These are phyloP conservation scores for Carcina quercana DNA, from an alignment of 2,888 invertebrate species.

Conservation along the genomic window DNA sequence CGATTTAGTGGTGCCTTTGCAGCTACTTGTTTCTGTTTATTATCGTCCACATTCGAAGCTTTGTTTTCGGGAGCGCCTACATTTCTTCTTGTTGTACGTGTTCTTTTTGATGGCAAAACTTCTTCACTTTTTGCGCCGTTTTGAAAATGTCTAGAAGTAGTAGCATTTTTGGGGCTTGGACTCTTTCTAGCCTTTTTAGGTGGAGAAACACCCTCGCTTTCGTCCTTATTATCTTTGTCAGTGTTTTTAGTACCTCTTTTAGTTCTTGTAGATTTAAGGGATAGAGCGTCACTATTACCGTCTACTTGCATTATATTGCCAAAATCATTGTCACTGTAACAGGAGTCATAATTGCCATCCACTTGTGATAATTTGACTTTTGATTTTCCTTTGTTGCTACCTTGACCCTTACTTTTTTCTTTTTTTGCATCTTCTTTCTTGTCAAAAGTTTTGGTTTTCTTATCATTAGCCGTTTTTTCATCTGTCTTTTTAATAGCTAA, in stretches of 20 bases:
- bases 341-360: conserved; percentile 73
- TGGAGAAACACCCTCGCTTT: conserved; percentile 41
- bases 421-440: conserved; percentile 15
- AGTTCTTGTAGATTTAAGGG: conserved; percentile 28
- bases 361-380: conserved; percentile 61
- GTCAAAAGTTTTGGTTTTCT: too few relatives aligned
- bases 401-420: conserved; percentile 18
- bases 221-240: conserved; percentile 13
- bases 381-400: conserved; percentile 21
- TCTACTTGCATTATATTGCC: conserved; percentile 47
- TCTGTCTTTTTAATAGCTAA: conserved; percentile 63
- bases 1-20: background rate
- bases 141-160: conserved; percentile 5
- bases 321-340: conserved; percentile 24
- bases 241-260: conserved; percentile 31
- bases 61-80: background rate
- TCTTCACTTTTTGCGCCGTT: conserved; percentile 3
- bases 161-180: conserved; percentile 14
- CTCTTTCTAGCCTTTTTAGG: conserved; percentile 42
- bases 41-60: background rate
- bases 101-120: conserved; percentile 2
- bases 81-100: conserved; percentile 6
- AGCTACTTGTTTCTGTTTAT: background rate
- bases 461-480: conserved; percentile 19
- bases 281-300: conserved; percentile 42